phyloP scores from a whole-genome alignment of 2,888 invertebrate genomes.

The Petrolisthes manimaculis region DNA sequence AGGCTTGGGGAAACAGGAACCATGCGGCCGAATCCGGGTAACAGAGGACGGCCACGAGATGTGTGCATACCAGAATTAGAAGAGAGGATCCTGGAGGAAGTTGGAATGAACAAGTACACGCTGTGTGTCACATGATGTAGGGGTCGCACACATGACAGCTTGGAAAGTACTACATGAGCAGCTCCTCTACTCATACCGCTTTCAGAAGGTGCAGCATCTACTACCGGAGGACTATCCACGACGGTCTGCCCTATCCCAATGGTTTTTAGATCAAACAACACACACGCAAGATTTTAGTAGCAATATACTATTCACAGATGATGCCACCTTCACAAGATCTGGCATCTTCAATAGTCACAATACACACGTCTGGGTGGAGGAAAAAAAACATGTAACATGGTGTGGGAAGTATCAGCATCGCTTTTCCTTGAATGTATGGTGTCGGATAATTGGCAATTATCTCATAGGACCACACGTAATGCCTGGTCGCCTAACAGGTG shows the following conservation, averaged over 20 bases:
- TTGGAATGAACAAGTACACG: not conserved
- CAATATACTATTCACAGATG: not conserved
- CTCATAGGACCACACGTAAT: conserved; percentile 14
- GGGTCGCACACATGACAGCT: not conserved
- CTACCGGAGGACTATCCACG: not conserved
- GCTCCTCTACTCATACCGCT: not conserved
- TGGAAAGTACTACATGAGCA: not conserved
- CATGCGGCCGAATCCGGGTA: no score
- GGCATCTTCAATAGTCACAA: not conserved
- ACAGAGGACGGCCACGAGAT: not conserved
- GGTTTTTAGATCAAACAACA: not conserved
- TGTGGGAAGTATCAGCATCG: not conserved
- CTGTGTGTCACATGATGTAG: not conserved
- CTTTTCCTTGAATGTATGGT: conserved; percentile 17
- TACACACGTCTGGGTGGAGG: not conserved
- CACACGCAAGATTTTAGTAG: not conserved
- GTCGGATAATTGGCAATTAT: conserved; percentile 2
- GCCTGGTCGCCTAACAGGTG: conserved; percentile 22
- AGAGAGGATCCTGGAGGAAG: not conserved
- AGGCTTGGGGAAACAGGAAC: no score
- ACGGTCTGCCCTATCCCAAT: not conserved
- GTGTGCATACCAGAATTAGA: not conserved
- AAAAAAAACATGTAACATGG: not conserved
- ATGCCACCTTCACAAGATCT: not conserved
- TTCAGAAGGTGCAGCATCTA: conserved; percentile 1